Base-by-base conservation (phyloP, 2,888 invertebrate species). In the Ryuthela nishihirai region DNA sequence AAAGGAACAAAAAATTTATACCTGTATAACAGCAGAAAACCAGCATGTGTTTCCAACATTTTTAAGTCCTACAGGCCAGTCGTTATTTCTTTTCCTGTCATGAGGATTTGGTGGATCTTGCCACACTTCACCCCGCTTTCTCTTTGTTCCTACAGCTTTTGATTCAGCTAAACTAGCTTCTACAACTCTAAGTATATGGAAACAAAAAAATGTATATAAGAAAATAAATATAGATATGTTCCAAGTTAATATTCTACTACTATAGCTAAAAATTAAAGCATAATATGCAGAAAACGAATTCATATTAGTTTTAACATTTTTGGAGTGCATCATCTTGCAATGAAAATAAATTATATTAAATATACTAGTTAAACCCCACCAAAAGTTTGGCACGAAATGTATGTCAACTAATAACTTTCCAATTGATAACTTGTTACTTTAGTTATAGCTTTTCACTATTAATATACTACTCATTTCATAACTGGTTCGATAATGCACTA, bases 11-110 rank as follows among this genome's bases (percentile, higher is more conserved):
- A 5, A 26, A 9, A 29, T 20, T 21, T 5, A 21, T 56, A 75
- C 74, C 71, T 77, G 77, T 49, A 76, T 75, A n/a, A 77, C 75
- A 56, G 76, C 75, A 68, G 75, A 76, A 64, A 77, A 77, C 77
- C 77, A 77, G 67, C 77, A 77, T 0, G 77, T 77, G 55, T 77
- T 77, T 43, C 77, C 77, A 6, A 77, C 75, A 69, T 77, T 77
- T 66, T 76, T 76, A 44, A 77, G 68, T 1, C 77, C 77, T 7
- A 76, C 76, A 9, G 77, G 77, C 71, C 75, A 74, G 36, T 68
- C 68, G 2, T 70, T 70, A 24, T 67, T 65, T 24, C 66, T 34
- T 17, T 50, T 56, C 12, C 63, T 36, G 44, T 74, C 73, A 52
- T 74, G 71, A 1, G 74, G 59, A 65, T 76, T 76, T 26, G 73